Base-by-base conservation (phyloP, 2,797 vertebrate species). In the Meda fulgida region DNA sequence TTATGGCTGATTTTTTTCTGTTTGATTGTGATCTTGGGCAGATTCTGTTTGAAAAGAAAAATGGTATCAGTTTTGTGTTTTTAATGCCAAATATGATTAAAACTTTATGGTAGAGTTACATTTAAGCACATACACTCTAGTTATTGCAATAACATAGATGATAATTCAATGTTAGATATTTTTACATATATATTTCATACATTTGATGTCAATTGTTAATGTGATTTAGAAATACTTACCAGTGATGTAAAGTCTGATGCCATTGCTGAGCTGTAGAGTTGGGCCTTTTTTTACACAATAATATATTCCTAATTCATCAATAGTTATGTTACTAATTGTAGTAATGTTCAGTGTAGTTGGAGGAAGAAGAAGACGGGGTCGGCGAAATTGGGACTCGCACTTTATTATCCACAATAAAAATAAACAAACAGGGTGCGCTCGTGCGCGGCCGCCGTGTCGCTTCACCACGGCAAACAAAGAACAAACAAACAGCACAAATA, bases 291-390 rank as follows among this genome's bases (percentile, higher is more conserved):
- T 43, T 9, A 0, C 4, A 60, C 83, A 84, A 23, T 70, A 84
- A 58, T 79, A 84, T 60, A 46, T 31, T 71, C 72, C 73, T 40
- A 84, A 70, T n/a, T 79, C 76, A 63, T n/a, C 55, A n/a, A 13
- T 26, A 23, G 83, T 79, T 7, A 84, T 1, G 40, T 71, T 63
- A 21, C 11, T 69, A n/a, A n/a, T n/a, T n/a, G n/a, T n/a, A n/a
- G n/a, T n/a, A n/a, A n/a, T n/a, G n/a, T n/a, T n/a, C n/a, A n/a
- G n/a, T n/a, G n/a, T n/a, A n/a, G n/a, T n/a, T n/a, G n/a, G n/a
- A n/a, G n/a, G n/a, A n/a, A n/a, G n/a, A n/a, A n/a, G n/a, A n/a
- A n/a, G n/a, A n/a, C n/a, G n/a, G n/a, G n/a, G n/a, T n/a, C n/a
- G n/a, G n/a, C n/a, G n/a, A n/a, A n/a, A n/a, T n/a, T n/a, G n/a